Percentiles rank a stretch among this genome's conserved stretches.
phyloP scores from a whole-genome alignment of 2,113 vertebrate species.

The Mixornis gularis region DNA sequence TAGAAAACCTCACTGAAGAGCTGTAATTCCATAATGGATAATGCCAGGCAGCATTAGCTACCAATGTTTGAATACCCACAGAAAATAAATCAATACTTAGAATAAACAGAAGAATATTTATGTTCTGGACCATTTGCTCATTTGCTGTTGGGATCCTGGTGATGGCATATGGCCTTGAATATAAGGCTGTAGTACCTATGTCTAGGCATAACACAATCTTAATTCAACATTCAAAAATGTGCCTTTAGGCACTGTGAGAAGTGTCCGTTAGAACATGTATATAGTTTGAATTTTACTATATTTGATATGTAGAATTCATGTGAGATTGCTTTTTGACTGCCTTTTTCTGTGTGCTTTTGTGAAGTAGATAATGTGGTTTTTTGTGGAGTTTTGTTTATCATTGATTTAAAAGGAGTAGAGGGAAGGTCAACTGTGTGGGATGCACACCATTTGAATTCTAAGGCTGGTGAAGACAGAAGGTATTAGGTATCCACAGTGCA shows the following conservation, averaged over 20 bases:
- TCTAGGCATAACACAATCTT: not conserved
- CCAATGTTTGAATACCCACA: not conserved
- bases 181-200: not conserved
- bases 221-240: not conserved
- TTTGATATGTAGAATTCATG: not conserved
- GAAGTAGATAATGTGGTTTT: accelerated
- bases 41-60: not conserved
- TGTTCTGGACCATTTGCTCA: not conserved
- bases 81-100: not conserved
- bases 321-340: not conserved
- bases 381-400: not conserved
- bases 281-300: not conserved
- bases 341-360: not conserved
- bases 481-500: not conserved
- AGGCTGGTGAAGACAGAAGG: not conserved
- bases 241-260: not conserved
- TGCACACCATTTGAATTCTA: not conserved
- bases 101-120: not conserved
- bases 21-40: not conserved
- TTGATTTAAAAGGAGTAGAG: not conserved
- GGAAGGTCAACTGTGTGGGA: not conserved
- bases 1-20: not conserved
- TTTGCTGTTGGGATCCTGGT: not conserved
- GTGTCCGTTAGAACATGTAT: not conserved
- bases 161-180: not conserved